phyloP scores from a whole-genome alignment of 2,888 invertebrate species.

The Melanargia galathea region DNA sequence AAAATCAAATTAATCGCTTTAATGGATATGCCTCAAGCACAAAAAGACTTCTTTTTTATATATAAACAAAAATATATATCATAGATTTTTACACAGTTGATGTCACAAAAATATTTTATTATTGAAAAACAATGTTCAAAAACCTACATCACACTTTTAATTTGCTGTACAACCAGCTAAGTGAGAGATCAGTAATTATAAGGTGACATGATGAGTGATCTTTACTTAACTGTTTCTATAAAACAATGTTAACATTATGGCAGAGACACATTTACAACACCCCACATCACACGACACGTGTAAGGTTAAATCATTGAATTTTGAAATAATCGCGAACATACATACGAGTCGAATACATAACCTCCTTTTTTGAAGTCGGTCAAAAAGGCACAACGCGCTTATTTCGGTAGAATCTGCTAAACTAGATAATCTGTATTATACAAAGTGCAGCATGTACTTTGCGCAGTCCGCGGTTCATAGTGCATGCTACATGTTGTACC shows the following conservation, averaged over 20 bases:
- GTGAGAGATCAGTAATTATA: background rate
- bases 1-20: slow-evolving; percentile 61
- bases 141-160: slow-evolving; percentile 5
- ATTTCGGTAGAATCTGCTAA: too few relatives aligned
- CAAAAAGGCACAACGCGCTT: too few relatives aligned
- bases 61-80: background rate
- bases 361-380: too few relatives aligned
- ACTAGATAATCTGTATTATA: too few relatives aligned
- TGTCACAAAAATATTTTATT: slow-evolving; percentile 5
- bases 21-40: slow-evolving; percentile 63
- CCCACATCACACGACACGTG: background rate
- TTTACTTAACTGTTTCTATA: background rate
- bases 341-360: too few relatives aligned
- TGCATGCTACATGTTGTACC: too few relatives aligned
- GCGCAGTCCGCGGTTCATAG: too few relatives aligned
- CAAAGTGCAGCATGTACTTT: too few relatives aligned
- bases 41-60: slow-evolving; percentile 30
- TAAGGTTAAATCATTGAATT: too few relatives aligned
- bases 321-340: too few relatives aligned
- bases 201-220: background rate
- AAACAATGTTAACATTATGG: background rate
- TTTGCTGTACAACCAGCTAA: slow-evolving; percentile 8
- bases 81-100: background rate
- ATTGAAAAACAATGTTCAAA: background rate
- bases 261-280: background rate